These are phyloP conservation scores for Cryptoblepharus egeriae DNA, from an alignment of 2,797 vertebrate species.

Conservation along the genomic window DNA sequence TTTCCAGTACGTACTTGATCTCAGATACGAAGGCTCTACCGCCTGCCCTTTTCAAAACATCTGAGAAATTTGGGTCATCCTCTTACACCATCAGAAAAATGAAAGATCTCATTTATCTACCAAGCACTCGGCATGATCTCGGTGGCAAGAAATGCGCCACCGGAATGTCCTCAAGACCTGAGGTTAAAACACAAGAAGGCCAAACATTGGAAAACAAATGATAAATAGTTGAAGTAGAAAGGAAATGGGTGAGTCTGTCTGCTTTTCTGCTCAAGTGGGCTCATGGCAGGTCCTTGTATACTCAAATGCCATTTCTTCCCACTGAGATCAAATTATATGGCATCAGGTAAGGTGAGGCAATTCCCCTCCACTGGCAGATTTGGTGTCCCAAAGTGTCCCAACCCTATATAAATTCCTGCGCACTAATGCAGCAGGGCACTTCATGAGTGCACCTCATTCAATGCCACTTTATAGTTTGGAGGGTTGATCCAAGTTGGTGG, in stretches of 20 bases:
- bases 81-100: not conserved
- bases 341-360: not conserved
- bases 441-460: too few species aligned
- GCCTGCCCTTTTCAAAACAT: conserved; percentile 20
- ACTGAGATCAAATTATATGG: not conserved
- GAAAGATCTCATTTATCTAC: conserved; percentile 7
- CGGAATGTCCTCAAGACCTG: not conserved
- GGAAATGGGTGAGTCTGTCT: too few species aligned
- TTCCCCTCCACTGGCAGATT: not conserved
- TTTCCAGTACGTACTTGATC: conserved; percentile 1
- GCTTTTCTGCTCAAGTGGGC: not conserved
- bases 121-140: not conserved
- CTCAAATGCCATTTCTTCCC: not conserved
- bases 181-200: not conserved
- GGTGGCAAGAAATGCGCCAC: not conserved
- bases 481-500: too few species aligned
- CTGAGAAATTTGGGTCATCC: not conserved
- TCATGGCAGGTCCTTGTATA: not conserved
- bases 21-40: not conserved
- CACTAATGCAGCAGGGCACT: too few species aligned
- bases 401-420: too few species aligned
- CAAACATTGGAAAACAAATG: not conserved
- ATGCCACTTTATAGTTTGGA: too few species aligned
- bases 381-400: too few species aligned
- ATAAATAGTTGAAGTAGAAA: not conserved